A percentile compares a stretch with the other conserved stretches of the same genome.
Evolutionary conservation across 2,888 invertebrate genomes (phyloP).

Genomic region (Hydroisotoma schaefferi): DNA sequence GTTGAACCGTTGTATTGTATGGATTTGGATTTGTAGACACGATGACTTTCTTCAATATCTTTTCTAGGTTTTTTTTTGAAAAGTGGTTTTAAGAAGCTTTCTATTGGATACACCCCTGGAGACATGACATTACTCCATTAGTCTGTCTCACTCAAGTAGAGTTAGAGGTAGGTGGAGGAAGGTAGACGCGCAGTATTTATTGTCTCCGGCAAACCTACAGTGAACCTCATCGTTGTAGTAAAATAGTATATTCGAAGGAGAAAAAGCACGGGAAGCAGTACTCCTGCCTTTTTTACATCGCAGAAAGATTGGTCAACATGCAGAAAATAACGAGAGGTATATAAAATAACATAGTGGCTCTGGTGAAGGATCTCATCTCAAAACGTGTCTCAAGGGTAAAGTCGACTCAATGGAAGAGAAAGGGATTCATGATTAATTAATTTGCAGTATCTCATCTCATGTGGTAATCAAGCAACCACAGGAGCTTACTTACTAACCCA

Average conservation of each 20-base stretch:
- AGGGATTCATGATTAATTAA: conserved; percentile 23
- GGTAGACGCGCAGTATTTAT: no score
- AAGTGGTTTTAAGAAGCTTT: conserved; percentile 17
- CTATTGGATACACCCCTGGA: conserved; percentile 12
- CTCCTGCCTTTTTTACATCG: neutral
- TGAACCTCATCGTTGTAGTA: no score
- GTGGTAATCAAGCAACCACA: conserved; percentile 8
- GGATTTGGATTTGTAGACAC: neutral
- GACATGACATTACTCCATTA: conserved; percentile 13
- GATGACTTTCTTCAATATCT: conserved; percentile 4
- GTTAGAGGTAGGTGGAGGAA: no score
- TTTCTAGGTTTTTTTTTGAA: conserved; percentile 4
- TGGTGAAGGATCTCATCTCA: neutral
- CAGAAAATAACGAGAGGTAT: neutral
- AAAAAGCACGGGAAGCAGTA: neutral
- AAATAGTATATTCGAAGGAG: no score
- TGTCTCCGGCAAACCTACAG: no score
- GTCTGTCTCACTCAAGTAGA: conserved; percentile 1
- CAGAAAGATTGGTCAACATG: neutral
- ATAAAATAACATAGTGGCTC: neutral
- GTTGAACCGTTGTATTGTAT: neutral
- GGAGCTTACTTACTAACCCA: neutral
- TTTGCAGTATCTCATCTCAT: conserved; percentile 18
- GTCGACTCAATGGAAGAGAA: neutral
- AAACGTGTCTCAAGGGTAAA: neutral